Evolutionary conservation across 2,888 invertebrate genomes (phyloP).

Genomic region (Acanthosepion pharaonis): DNA sequence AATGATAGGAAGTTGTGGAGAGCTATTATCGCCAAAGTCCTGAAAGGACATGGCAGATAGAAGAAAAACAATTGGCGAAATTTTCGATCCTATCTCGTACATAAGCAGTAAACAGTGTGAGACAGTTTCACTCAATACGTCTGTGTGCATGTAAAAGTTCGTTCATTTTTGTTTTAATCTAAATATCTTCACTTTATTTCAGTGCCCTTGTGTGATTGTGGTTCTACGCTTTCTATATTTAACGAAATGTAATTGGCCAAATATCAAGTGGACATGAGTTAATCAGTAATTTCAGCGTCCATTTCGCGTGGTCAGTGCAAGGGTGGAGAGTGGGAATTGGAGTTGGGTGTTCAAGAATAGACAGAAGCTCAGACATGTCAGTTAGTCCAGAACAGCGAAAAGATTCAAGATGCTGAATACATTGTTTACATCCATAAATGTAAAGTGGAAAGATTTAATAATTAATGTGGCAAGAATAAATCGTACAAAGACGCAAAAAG

Average conservation of each 20-base stretch:
- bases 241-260: constrained; percentile 6
- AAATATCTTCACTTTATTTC: too few species aligned
- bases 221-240: not conserved
- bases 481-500: not conserved
- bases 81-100: too few species aligned
- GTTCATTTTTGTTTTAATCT: too few species aligned
- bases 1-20: too few species aligned
- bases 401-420: not conserved
- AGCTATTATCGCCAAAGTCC: too few species aligned
- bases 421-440: constrained; percentile 18
- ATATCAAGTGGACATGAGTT: constrained; percentile 12
- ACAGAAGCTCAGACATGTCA: not conserved
- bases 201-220: too few species aligned
- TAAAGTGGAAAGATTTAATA: not conserved
- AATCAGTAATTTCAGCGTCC: constrained; percentile 7
- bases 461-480: not conserved
- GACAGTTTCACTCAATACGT: too few species aligned
- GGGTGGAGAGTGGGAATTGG: not conserved
- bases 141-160: too few species aligned
- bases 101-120: too few species aligned
- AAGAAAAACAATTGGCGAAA: too few species aligned
- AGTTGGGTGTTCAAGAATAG: not conserved
- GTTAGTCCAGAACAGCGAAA: not conserved
- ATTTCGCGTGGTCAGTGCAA: not conserved
- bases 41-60: too few species aligned